Evolutionary conservation across 1,140 invertebrate genomes (phyloP).

Genomic region (Dermatophagoides farinae): DNA sequence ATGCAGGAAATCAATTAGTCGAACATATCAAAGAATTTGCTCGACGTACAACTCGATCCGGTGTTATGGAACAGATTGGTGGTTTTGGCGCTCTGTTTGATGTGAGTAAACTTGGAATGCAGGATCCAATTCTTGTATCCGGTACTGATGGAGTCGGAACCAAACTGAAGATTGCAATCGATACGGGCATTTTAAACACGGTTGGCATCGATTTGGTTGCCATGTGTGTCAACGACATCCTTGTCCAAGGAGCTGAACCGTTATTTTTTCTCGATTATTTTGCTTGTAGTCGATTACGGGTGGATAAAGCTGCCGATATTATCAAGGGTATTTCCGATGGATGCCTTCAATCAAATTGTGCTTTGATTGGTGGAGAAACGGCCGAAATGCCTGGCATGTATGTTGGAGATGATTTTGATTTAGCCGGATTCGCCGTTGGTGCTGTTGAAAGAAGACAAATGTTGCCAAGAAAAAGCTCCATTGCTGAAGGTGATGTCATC

Average conservation of each 20-base stretch:
- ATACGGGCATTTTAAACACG: constrained; percentile 45
- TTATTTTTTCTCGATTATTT: constrained; percentile 93
- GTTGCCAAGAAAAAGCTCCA: constrained; percentile 46
- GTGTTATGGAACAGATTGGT: constrained; percentile 58
- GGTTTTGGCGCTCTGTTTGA: constrained; percentile 87
- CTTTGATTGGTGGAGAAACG: constrained; percentile 77
- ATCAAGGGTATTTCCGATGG: constrained; percentile 66
- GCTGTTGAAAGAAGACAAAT: constrained; percentile 54
- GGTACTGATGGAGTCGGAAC: constrained; percentile 93
- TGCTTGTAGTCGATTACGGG: constrained; percentile 63
- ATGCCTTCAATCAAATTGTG: constrained; percentile 62
- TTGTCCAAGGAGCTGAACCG: constrained; percentile 75
- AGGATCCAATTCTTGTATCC: constrained; percentile 69
- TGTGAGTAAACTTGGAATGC: constrained; percentile 37
- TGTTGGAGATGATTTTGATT: constrained; percentile 52
- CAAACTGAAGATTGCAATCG: constrained; percentile 53
- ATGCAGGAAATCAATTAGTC: constrained; percentile 65
- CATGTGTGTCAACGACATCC: constrained; percentile 91
- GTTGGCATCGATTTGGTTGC: constrained; percentile 90
- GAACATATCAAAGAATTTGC: constrained; percentile 54
- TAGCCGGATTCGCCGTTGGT: constrained; percentile 86
- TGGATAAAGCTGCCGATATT: constrained; percentile 48
- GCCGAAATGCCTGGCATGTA: constrained; percentile 94
- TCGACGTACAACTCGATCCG: constrained; percentile 31
- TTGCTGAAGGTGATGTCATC: constrained; percentile 52